phyloP scores from a whole-genome alignment of 2,797 vertebrate species.

The Ispidina lecontei region DNA sequence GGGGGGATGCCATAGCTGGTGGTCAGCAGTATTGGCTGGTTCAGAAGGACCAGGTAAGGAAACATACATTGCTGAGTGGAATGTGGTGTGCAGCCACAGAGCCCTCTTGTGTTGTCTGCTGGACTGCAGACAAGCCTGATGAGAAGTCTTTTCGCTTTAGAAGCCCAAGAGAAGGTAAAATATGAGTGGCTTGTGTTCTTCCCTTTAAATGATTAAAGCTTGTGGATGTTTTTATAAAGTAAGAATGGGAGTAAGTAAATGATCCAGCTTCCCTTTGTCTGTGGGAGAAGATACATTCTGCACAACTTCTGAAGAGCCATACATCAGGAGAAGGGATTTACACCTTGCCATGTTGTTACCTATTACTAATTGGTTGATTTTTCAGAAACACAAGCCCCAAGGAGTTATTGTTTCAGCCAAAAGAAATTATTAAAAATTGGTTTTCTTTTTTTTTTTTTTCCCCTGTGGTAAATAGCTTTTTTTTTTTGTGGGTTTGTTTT shows the following conservation, averaged over 20 bases:
- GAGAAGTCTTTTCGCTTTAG: neutral
- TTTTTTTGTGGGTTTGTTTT: no score
- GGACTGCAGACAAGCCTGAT: neutral
- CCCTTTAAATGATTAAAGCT: neutral
- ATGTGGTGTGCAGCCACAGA: slow-evolving; percentile 41
- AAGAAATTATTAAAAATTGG: neutral
- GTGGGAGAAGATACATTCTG: neutral
- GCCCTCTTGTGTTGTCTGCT: slow-evolving; percentile 57
- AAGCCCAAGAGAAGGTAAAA: neutral
- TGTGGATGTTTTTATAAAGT: neutral
- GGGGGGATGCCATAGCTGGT: neutral
- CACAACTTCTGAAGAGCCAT: neutral
- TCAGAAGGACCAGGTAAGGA: neutral
- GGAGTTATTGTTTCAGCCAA: neutral
- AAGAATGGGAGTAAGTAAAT: neutral
- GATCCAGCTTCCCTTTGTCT: neutral
- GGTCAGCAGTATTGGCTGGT: neutral
- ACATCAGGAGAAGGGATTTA: neutral
- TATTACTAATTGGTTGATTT: slow-evolving; percentile 5
- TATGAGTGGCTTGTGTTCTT: neutral
- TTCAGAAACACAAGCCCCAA: neutral
- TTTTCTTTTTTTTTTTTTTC: neutral
- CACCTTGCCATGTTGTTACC: neutral
- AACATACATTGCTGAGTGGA: neutral
- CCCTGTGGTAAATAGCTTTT: neutral